Conservation (phyloP, 2,888 invertebrate species). For the Venusia cambrica region DNA sequence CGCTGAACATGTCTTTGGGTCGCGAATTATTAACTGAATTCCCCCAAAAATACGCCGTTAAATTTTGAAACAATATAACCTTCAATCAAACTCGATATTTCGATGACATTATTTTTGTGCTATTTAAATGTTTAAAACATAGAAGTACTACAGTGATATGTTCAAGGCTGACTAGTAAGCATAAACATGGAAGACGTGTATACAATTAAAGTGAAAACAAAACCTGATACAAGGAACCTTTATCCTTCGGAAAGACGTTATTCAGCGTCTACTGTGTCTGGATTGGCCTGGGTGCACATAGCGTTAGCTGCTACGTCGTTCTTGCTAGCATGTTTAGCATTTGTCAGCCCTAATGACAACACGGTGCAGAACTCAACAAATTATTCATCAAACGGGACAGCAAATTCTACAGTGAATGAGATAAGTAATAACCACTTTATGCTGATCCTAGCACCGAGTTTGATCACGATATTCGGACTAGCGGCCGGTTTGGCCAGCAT, state of each 20-base stretch:
- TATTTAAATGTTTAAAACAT: neutral
- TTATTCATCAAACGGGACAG: slow-evolving; percentile 16
- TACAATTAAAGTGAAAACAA: slow-evolving; percentile 84
- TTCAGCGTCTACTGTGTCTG: slow-evolving; percentile 84
- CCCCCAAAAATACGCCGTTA: slow-evolving; percentile 15
- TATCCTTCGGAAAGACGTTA: slow-evolving; percentile 85
- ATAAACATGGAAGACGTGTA: slow-evolving; percentile 83
- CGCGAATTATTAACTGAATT: slow-evolving; percentile 8
- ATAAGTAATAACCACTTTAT: slow-evolving; percentile 37
- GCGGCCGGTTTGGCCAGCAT: slow-evolving; percentile 78
- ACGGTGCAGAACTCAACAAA: slow-evolving; percentile 21
- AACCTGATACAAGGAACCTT: slow-evolving; percentile 78
- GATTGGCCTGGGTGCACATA: slow-evolving; percentile 83
- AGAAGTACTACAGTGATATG: slow-evolving; percentile 8
- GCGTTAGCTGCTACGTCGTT: slow-evolving; percentile 81
- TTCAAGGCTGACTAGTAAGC: slow-evolving; percentile 28
- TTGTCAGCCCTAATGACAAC: slow-evolving; percentile 52
- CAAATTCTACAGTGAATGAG: slow-evolving; percentile 17
- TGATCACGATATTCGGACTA: slow-evolving; percentile 75
- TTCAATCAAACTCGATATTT: neutral
- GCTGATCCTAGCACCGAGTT: slow-evolving; percentile 70
- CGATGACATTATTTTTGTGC: neutral
- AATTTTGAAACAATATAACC: slow-evolving; percentile 16
- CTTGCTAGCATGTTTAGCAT: slow-evolving; percentile 77
- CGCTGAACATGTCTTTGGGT: slow-evolving; percentile 10